Evolutionary conservation across 2,113 vertebrate species (phyloP), one percentile per base, ranked within the genome.

Genomic region (Chrysochloris asiatica): DNA sequence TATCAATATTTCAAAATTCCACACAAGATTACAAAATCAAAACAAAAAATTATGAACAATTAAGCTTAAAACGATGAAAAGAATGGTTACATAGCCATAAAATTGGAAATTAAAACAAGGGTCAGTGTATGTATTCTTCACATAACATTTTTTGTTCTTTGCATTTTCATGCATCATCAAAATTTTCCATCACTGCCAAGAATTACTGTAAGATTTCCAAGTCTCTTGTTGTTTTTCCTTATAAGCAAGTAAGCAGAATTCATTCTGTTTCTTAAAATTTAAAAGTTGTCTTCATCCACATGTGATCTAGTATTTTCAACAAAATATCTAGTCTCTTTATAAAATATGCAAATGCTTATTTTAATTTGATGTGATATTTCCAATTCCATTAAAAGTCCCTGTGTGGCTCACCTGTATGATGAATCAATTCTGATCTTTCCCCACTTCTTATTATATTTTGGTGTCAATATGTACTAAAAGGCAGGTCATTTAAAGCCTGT

Each of bases 41-140:
- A 95, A 89, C 61, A 94, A 78, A 33, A 91, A 87, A 91, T 91
- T 93, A 94, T 82, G 22, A 95, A 52, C 28, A 79, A 36, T 54
- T 85, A 85, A 76, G 19, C 21, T 80, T 88, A 47, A 93, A 47
- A 92, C 33, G 0, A 3, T 59, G 9, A 88, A 78, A 81, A 82
- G 24, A 79, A 47, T 87, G 71, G 67, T 84, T 86, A 47, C 10
- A 79, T 67, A 84, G 28, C 28, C 7, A 85, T 17, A 19, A 79
- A 65, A 78, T 54, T 41, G 12, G 12, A 6, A 38, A 79, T 50
- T 71, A 65, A 85, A 87, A 87, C 33, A 28, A 84, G 75, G 28
- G 26, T 33, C 11, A 63, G 26, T 45, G 43, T 77, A 21, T n/a
- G 22, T 41, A 43, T 52, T 93, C 71, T 56, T 45, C 38, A 88